Conservation (phyloP, 2,797 vertebrate species). For the Acanthurus lineatus region DNA sequence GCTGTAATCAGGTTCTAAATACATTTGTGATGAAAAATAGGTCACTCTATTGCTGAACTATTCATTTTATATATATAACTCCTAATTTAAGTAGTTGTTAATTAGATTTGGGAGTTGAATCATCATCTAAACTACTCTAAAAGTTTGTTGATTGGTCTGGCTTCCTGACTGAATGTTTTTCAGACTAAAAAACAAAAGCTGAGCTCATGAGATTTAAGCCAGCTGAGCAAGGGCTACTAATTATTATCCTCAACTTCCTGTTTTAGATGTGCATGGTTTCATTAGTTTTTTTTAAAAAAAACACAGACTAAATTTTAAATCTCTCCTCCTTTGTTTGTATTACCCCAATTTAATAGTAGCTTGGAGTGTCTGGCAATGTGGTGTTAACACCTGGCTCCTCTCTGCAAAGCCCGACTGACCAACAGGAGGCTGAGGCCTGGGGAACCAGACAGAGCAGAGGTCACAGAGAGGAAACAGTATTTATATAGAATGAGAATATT, state of each 20-base stretch:
- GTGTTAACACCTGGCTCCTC: background rate
- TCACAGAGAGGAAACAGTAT: slow-evolving; percentile 38
- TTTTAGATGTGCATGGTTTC: slow-evolving; percentile 5
- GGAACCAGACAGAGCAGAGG: slow-evolving; percentile 21
- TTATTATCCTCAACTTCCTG: slow-evolving; percentile 3
- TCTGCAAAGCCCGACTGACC: slow-evolving; percentile 22
- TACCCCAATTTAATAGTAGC: background rate
- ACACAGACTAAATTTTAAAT: background rate
- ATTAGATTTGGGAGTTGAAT: slow-evolving; percentile 2
- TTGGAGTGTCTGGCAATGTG: background rate
- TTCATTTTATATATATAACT: background rate
- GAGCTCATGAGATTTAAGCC: slow-evolving; percentile 12
- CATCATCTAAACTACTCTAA: background rate
- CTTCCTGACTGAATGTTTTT: slow-evolving; percentile 16
- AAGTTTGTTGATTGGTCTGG: slow-evolving; percentile 19
- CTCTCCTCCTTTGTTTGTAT: slow-evolving; percentile 3
- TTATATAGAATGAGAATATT: slow-evolving; percentile 49
- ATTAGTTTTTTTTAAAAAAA: background rate
- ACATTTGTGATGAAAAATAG: slow-evolving; percentile 18
- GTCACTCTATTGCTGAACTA: slow-evolving; percentile 20
- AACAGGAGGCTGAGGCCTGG: slow-evolving; percentile 4
- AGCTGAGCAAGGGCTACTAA: background rate
- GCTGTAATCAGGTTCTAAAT: slow-evolving; percentile 18
- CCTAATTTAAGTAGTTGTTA: background rate
- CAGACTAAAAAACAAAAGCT: slow-evolving; percentile 22